Base-by-base conservation (phyloP, 2,888 invertebrate species). In the Gnatocerus cornutus region DNA sequence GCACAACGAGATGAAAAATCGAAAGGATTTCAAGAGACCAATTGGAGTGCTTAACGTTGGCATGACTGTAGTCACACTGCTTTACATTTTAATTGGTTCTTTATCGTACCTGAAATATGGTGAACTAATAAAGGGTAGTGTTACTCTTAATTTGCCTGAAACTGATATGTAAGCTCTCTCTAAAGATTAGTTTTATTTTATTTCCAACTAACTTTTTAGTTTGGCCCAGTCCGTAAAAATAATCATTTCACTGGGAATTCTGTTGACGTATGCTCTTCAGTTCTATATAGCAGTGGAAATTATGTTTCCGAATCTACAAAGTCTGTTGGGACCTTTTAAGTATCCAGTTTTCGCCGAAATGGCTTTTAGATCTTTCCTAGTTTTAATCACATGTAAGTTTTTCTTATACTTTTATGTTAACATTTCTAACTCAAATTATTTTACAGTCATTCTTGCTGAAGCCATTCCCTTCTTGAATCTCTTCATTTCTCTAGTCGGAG, bases 221-320 rank as follows among this genome's bases (percentile, higher is more conserved):
- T 85, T 96, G 71, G 94, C 95, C 50, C 91, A 94, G 84, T 88
- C 89, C 61, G 95, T 97, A 13, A 93, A 94, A 81, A 81, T 92
- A n/a, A 88, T 95, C 79, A 96, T 98, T 79, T 93, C 94, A 0
- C 75, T 93, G 39, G 95, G 95, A 8, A 94, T 99, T 69, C 88
- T 97, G 74, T 89, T 98, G 73, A 93, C 96, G 0, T 99, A 97
- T 85, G 93, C 97, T 0, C 88, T 99, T 13, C 98, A 98, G 86
- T 94, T 99, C 83, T 98, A 97, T 85, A 97, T 99, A 41, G 96
- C 98, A 0, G 89, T 97, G 46, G 92, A 92, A 64, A 94, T 98
- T 68, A 91, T 96, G 77, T 96, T 95, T 93, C 96, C 97, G 0
- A 83, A 86, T 30, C 84, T 94, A 27, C 83, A 85, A 61, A 83